Evolutionary conservation across 2,797 vertebrate species (phyloP), one percentile per base, ranked within the genome.

Genomic region (Artibeus jamaicensis): DNA sequence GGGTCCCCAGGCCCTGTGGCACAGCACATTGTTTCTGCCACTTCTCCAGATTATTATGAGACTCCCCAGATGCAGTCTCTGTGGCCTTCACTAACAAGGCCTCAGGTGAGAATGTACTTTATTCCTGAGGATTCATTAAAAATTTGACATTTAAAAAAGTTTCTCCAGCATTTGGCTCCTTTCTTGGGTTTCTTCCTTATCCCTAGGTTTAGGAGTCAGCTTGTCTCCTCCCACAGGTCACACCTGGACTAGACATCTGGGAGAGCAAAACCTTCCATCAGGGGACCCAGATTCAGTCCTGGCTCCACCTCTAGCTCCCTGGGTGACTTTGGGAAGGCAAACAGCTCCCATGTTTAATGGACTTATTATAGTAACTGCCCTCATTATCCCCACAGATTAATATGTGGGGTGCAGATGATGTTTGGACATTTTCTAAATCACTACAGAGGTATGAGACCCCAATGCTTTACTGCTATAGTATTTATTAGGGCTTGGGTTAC

Each of bases 81-180:
- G 6, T 29, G 46, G 53, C 32, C 44, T 57, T 89, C 29, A 16
- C 74, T 95, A 84, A 93, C 39, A 96, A 91, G 79, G 6, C 12
- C 77, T 57, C 7, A 6, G 21, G 86, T 62, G 22, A 53, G 39
- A 76, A 79, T 12, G 24, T 7, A 81, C 55, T 68, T 74, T 15
- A 5, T 95, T 67, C 89, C 68, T 70, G n/a, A 82, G 53, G 73
- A 74, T n/a, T 85, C 68, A 34, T 94, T 93, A 68, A 57, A 78
- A 85, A 71, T 48, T 77, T 84, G 82, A 90, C 74, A 37, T 59
- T 87, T 29, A 11, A 39, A 95, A 62, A n/a, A 12, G 10, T 9
- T 44, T 78, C 83, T 55, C 48, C 46, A n/a, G 26, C 4, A 6
- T 86, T 16, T 86, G 6, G 4, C 42, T 95, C 9, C 57, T 79